Conservation (phyloP, 2,888 invertebrate species). For the Napeogenes inachia region DNA sequence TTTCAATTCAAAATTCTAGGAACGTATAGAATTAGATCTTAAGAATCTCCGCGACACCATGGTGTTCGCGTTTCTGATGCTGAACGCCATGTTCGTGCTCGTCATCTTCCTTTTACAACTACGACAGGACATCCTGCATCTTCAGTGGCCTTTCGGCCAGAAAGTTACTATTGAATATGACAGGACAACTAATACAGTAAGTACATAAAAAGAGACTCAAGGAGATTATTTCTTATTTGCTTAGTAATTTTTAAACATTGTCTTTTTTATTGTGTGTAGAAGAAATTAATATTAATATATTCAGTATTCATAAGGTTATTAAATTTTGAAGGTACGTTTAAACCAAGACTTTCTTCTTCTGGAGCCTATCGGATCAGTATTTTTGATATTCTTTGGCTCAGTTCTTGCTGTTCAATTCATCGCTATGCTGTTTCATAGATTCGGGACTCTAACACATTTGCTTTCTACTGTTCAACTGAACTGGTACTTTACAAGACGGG, state of each 20-base stretch:
- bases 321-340: slow-evolving; percentile 64
- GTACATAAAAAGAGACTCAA: slow-evolving; percentile 19
- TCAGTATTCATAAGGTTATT: neutral
- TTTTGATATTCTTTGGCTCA: slow-evolving; percentile 96
- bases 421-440: slow-evolving; percentile 98
- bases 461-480: slow-evolving; percentile 94
- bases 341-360: slow-evolving; percentile 91
- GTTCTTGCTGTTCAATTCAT: slow-evolving; percentile 96
- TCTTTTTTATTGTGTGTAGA: too few relatives aligned
- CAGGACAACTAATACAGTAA: slow-evolving; percentile 80
- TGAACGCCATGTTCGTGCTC: slow-evolving; percentile 97
- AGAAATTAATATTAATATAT: too few relatives aligned
- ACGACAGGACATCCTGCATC: slow-evolving; percentile 95
- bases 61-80: slow-evolving; percentile 97
- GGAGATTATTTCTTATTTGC: too few relatives aligned
- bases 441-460: slow-evolving; percentile 96
- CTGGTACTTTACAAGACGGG: slow-evolving; percentile 87
- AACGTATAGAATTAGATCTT: slow-evolving; percentile 89
- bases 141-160: slow-evolving; percentile 96
- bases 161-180: slow-evolving; percentile 88
- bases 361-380: slow-evolving; percentile 96
- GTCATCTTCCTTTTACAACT: slow-evolving; percentile 97
- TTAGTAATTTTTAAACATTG: too few relatives aligned
- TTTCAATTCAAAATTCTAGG: slow-evolving; percentile 68
- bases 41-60: slow-evolving; percentile 95